These are phyloP conservation scores for Fundulus diaphanus DNA, from an alignment of 2,797 vertebrate species.

Conservation along the genomic window DNA sequence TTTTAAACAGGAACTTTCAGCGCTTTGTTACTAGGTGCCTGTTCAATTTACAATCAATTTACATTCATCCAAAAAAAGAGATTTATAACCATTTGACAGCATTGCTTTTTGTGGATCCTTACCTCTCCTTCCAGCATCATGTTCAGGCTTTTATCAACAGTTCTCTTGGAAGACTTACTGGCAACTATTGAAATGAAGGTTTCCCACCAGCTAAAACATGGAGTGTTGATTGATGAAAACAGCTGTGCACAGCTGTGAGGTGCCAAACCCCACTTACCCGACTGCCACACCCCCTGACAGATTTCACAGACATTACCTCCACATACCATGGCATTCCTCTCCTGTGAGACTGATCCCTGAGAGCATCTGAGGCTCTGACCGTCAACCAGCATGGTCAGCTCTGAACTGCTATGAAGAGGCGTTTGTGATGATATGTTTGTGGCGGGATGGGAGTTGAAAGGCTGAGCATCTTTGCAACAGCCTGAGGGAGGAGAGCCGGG, in stretches of 20 bases:
- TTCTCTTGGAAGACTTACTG: neutral
- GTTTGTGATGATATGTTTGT: neutral
- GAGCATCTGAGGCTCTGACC: slow-evolving; percentile 1
- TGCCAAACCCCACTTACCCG: neutral
- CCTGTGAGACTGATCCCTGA: slow-evolving; percentile 35
- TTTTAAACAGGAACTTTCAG: neutral
- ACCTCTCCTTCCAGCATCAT: slow-evolving; percentile 49
- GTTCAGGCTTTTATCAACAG: neutral
- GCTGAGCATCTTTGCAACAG: neutral
- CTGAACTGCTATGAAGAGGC: neutral
- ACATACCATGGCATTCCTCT: slow-evolving; percentile 58
- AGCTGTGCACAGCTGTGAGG: slow-evolving; percentile 65
- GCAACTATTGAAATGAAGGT: neutral
- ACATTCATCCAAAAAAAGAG: neutral
- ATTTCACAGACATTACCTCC: slow-evolving; percentile 55
- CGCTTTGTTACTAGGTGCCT: neutral
- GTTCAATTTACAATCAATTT: neutral
- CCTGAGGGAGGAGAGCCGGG: slow-evolving; percentile 28
- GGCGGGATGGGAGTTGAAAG: neutral
- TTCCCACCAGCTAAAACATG: slow-evolving; percentile 44
- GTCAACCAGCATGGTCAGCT: neutral
- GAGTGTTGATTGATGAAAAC: slow-evolving; percentile 52
- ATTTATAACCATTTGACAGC: neutral
- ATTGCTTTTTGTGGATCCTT: slow-evolving; percentile 11
- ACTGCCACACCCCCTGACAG: slow-evolving; percentile 20